Conservation (phyloP, 2,888 invertebrate genomes). For the Pilophorus perplexus region DNA sequence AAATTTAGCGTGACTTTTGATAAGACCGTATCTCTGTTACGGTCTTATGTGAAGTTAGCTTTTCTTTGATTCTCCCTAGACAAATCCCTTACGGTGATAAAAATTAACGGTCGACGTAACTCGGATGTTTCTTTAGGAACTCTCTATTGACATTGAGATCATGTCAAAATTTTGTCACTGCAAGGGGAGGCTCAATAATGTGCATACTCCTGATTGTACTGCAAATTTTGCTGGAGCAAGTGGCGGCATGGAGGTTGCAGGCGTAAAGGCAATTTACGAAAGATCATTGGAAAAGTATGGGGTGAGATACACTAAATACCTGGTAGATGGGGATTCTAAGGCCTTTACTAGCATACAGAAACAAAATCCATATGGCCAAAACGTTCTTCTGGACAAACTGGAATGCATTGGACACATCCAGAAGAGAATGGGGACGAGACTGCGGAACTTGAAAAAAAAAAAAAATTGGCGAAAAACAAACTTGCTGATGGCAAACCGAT, state of each 20-base stretch:
- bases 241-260: slow-evolving; percentile 46
- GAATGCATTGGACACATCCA: too few species aligned
- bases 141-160: background rate
- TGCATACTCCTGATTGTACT: slow-evolving; percentile 16
- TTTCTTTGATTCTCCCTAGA: too few species aligned
- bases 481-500: background rate
- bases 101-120: too few species aligned
- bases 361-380: slow-evolving; percentile 5
- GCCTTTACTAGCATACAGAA: slow-evolving; percentile 39
- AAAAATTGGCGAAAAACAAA: background rate
- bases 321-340: slow-evolving; percentile 45
- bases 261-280: slow-evolving; percentile 39
- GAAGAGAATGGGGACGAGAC: slow-evolving; percentile 10
- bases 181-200: background rate
- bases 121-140: too few species aligned
- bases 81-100: too few species aligned
- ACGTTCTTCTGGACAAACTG: slow-evolving; percentile 3
- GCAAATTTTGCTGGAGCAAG: slow-evolving; percentile 44
- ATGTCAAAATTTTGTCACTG: background rate
- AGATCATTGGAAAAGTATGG: slow-evolving; percentile 40
- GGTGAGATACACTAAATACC: slow-evolving; percentile 22
- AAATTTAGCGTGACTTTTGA: too few species aligned
- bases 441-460: slow-evolving; percentile 4
- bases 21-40: too few species aligned
- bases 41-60: too few species aligned